Evolutionary conservation across 2,797 vertebrate genomes (phyloP).

Genomic region (Otus scops): DNA sequence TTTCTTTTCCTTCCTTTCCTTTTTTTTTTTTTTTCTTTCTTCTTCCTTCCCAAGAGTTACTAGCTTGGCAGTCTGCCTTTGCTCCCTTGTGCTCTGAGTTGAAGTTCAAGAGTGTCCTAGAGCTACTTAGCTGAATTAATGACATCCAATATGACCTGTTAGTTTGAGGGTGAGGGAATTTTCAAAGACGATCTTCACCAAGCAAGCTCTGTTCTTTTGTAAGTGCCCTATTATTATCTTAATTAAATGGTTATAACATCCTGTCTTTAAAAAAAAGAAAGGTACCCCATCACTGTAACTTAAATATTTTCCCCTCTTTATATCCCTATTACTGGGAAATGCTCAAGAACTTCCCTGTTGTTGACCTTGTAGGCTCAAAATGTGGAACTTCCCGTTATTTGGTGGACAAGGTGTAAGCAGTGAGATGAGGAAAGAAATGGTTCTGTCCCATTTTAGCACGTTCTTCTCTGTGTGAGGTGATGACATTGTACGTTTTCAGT

Average conservation of each 20-base stretch:
- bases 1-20: neutral
- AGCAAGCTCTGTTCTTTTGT: neutral
- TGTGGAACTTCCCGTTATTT: neutral
- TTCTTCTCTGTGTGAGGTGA: neutral
- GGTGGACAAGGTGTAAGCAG: neutral
- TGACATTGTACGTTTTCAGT: neutral
- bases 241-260: constrained; percentile 14
- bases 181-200: constrained; percentile 1
- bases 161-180: neutral
- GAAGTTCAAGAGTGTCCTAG: constrained; percentile 28
- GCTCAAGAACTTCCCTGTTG: neutral
- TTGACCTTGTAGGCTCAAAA: neutral
- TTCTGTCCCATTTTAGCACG: neutral
- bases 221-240: constrained; percentile 20
- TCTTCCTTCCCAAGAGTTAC: neutral
- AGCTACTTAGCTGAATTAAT: constrained; percentile 21
- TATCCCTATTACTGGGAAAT: neutral
- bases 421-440: neutral
- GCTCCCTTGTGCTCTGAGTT: neutral
- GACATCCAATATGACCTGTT: neutral
- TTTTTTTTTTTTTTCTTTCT: neutral
- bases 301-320: constrained; percentile 44
- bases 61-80: neutral
- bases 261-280: neutral
- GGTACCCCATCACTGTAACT: neutral